Evolutionary conservation across 2,113 vertebrate species (phyloP).

Genomic region (Chunga burmeisteri): DNA sequence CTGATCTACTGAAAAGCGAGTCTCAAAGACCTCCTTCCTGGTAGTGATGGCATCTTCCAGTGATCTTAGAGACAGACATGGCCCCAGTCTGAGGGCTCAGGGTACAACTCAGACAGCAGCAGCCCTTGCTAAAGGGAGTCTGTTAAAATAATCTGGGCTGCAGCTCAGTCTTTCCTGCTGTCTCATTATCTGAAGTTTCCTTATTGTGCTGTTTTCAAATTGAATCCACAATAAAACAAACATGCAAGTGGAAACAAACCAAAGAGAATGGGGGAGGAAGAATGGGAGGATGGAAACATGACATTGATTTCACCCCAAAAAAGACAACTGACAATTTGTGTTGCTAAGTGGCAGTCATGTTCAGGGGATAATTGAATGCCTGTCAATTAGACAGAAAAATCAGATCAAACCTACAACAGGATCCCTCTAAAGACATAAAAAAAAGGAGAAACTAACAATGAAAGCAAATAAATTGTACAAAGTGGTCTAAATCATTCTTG

Average conservation of each 20-base stretch:
- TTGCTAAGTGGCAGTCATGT: neutral
- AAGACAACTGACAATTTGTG: neutral
- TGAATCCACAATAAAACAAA: neutral
- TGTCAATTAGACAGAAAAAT: slow-evolving; percentile 17
- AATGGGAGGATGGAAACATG: neutral
- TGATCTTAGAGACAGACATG: fast-evolving
- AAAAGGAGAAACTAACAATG: neutral
- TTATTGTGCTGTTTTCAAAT: neutral
- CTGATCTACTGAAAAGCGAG: neutral
- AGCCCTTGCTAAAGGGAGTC: neutral
- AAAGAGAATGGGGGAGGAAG: neutral
- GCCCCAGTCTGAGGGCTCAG: fast-evolving
- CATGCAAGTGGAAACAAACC: neutral
- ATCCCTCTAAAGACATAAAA: neutral
- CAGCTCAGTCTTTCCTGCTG: neutral
- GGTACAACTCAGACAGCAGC: neutral
- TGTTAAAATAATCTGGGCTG: neutral
- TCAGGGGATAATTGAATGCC: slow-evolving; percentile 41
- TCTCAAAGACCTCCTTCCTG: neutral
- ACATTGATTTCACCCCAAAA: neutral
- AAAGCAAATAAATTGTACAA: neutral
- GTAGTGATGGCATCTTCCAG: fast-evolving
- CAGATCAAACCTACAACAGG: neutral
- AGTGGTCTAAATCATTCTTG: neutral
- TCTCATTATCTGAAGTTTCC: neutral